Conservation (phyloP, 1,140 invertebrate genomes). For the Drusus annulatus region DNA sequence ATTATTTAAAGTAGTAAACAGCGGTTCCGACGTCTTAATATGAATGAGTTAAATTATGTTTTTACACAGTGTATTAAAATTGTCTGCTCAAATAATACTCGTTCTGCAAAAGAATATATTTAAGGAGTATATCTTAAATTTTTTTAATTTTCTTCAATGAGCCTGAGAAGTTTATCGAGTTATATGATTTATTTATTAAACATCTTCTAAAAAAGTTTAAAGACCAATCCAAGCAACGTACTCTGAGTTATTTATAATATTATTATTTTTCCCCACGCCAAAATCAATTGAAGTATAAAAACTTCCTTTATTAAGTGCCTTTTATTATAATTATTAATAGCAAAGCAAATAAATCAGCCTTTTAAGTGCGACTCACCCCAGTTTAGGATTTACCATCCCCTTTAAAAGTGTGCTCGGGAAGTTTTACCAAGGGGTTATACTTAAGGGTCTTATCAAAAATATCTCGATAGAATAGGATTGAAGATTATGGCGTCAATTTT, state of each 20-base stretch:
- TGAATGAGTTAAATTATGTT: too few species aligned
- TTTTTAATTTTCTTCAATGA: too few species aligned
- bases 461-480: conserved; percentile 7
- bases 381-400: conserved; percentile 51
- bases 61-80: too few species aligned
- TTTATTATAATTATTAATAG: conserved; percentile 57
- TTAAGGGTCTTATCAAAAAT: conserved; percentile 32
- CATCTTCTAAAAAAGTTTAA: conserved; percentile 4
- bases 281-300: conserved; percentile 51
- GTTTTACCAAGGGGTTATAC: conserved; percentile 33
- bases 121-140: too few species aligned
- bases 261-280: conserved; percentile 18
- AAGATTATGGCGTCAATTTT: conserved; percentile 8
- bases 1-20: too few species aligned
- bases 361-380: conserved; percentile 45
- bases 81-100: too few species aligned
- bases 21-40: too few species aligned
- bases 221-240: neutral
- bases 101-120: too few species aligned
- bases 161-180: too few species aligned
- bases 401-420: conserved; percentile 35
- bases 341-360: conserved; percentile 55
- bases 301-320: conserved; percentile 52
- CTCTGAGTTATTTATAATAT: neutral
- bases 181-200: too few species aligned